Conservation (phyloP, 92 coral and sea anemone genomes). For the Porites lobata region DNA sequence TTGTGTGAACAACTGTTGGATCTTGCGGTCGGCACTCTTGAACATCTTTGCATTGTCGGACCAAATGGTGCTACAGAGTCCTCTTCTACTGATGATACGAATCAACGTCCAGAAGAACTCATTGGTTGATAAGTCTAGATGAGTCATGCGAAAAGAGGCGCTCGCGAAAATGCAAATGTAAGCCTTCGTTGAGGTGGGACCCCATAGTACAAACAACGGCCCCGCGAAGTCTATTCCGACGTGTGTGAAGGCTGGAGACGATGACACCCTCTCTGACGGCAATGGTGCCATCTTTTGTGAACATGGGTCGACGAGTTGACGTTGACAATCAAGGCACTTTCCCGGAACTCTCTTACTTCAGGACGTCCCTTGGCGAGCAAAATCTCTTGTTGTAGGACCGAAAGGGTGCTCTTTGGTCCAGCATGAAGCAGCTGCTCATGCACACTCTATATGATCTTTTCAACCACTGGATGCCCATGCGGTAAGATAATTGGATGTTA, state of each 20-base stretch:
- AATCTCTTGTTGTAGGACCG: constrained; percentile 22
- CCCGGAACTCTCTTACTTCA: constrained; percentile 26
- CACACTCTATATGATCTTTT: neutral
- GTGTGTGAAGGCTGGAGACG: constrained; percentile 24
- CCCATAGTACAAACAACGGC: neutral
- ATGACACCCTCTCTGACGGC: constrained; percentile 30
- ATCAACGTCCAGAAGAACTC: constrained; percentile 29
- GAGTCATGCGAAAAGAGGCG: constrained; percentile 33
- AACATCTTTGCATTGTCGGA: constrained; percentile 35
- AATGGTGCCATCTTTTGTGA: constrained; percentile 16
- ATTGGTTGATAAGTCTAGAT: constrained; percentile 35
- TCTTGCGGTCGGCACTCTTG: constrained; percentile 2
- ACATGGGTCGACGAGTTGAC: neutral
- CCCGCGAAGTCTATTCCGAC: constrained; percentile 51
- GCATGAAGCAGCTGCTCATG: constrained; percentile 41
- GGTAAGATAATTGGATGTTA: constrained; percentile 47
- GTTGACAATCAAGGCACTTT: constrained; percentile 32
- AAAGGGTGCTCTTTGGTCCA: constrained; percentile 45
- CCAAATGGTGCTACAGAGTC: constrained; percentile 51
- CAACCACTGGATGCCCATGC: constrained; percentile 11
- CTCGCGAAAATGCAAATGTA: constrained; percentile 49
- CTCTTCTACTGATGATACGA: constrained; percentile 41
- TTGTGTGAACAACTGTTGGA: constrained; percentile 16
- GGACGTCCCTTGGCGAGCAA: constrained; percentile 52
- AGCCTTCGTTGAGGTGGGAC: constrained; percentile 7